Evolutionary conservation across 2,888 invertebrate species (phyloP), one percentile per base, ranked within the genome.

Genomic region (Cheilosia impressa): DNA sequence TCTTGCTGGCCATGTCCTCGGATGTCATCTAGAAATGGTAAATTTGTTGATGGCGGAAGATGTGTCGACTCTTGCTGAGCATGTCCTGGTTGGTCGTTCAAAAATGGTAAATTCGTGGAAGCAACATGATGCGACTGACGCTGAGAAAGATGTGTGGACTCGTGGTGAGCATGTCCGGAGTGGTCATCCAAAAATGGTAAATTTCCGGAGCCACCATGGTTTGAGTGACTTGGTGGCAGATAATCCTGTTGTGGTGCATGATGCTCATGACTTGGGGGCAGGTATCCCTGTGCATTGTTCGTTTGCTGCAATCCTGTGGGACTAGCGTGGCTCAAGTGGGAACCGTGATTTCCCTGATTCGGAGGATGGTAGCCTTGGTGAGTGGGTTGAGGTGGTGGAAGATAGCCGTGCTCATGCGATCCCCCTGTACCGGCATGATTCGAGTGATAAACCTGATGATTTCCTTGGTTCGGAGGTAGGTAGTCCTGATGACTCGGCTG

Each of bases 151-250:
- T 31, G 31, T 31, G 31, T 31, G 2, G 31, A 31, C 31, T 31
- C 31, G 9, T 31, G 31, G 9, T 31, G 31, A 31, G 31, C 31
- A 9, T 31, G 31, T 31, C 31, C 45, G 17, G n/a, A 17, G n/a
- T 17, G 45, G 45, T 45, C 45, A 45, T 45, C 17, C 17, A 17
- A 52, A 22, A 52, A 24, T 5, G 22, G 22, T 24, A 52, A 52
- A 10, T 22, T 4, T 0, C 4, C 24, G 22, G 22, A 24, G 2
- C 50, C 27, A 4, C 47, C 41, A 63, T 22, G n/a, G 38, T 38
- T 38, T 7, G 15, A 17, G 4, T 45, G 66, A 9, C 22, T 62
- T 19, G 81, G 63, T 38, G 75, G 57, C 34, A 75, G 52, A 45
- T 82, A 76, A 22, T 19, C 34, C 3, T 45, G 34, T 13, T 43